These are phyloP conservation scores for Acrobasis repandana DNA, from an alignment of 2,888 invertebrate genomes.

Conservation along the genomic window DNA sequence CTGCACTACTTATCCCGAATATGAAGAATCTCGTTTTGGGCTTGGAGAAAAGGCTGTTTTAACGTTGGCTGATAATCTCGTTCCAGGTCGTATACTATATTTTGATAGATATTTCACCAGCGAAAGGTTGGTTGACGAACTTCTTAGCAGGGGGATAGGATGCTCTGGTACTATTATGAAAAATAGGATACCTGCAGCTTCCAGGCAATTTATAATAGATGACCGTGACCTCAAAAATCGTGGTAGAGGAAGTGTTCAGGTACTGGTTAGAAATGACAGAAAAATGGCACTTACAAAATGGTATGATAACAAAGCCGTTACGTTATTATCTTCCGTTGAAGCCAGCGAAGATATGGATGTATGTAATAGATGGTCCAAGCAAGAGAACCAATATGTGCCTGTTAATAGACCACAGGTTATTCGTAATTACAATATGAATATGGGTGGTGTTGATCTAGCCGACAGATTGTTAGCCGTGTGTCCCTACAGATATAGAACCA, in stretches of 20 bases:
- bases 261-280: constrained; percentile 20
- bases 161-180: constrained; percentile 26
- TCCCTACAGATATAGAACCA: constrained; percentile 12
- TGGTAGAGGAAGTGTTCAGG: constrained; percentile 21
- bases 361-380: constrained; percentile 27
- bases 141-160: background rate
- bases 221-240: background rate
- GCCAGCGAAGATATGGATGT: constrained; percentile 21
- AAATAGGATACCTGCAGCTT: no score
- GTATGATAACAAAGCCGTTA: constrained; percentile 30
- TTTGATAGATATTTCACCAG: constrained; percentile 33
- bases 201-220: constrained; percentile 6
- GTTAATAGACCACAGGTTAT: constrained; percentile 24
- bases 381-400: constrained; percentile 23
- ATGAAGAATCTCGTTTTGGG: constrained; percentile 20
- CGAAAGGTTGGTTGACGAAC: constrained; percentile 21
- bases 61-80: constrained; percentile 25
- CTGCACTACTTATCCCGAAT: constrained; percentile 23
- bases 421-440: constrained; percentile 14
- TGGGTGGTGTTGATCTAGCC: constrained; percentile 24
- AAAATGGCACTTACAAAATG: constrained; percentile 29
- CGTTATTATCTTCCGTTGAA: constrained; percentile 21
- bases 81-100: constrained; percentile 31
- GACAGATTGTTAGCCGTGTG: constrained; percentile 23
- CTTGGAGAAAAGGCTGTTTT: constrained; percentile 30